phyloP scores from a whole-genome alignment of 2,888 invertebrate genomes.

The Parnassius smintheus region DNA sequence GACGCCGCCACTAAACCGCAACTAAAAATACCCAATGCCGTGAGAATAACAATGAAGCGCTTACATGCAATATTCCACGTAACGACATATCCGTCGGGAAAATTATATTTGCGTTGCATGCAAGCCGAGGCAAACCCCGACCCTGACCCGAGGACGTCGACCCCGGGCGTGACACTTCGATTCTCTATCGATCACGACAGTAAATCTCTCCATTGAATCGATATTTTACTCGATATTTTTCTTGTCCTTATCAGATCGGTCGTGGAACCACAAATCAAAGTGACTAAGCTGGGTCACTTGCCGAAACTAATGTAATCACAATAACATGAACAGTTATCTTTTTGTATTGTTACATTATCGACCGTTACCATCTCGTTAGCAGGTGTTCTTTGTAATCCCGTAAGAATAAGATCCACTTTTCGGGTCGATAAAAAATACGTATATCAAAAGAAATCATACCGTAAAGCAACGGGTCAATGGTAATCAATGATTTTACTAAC shows the following conservation, averaged over 20 bases:
- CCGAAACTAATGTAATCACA: constrained; percentile 60
- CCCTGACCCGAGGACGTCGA: constrained; percentile 75
- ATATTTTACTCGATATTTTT: constrained; percentile 62
- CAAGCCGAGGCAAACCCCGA: constrained; percentile 62
- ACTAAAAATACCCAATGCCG: constrained; percentile 42
- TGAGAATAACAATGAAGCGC: constrained; percentile 68
- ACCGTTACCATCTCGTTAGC: constrained; percentile 65
- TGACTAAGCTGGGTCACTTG: constrained; percentile 57
- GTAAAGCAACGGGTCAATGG: background rate
- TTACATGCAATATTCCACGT: constrained; percentile 70
- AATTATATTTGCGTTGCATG: constrained; percentile 67
- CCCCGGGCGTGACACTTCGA: constrained; percentile 79
- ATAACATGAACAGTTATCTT: constrained; percentile 63
- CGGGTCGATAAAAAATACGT: constrained; percentile 18
- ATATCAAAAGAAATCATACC: constrained; percentile 5
- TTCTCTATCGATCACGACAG: constrained; percentile 79
- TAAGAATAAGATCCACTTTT: constrained; percentile 18
- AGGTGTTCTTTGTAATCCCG: constrained; percentile 48
- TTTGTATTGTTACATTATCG: constrained; percentile 59
- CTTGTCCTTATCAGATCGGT: constrained; percentile 66
- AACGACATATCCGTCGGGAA: constrained; percentile 64
- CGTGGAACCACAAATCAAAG: constrained; percentile 47
- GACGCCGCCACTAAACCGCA: constrained; percentile 42
- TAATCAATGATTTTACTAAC: no score
- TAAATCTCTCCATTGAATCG: constrained; percentile 65